Conservation (phyloP, 2,113 vertebrate genomes). For the Poeciliopsis turrubarensis region DNA sequence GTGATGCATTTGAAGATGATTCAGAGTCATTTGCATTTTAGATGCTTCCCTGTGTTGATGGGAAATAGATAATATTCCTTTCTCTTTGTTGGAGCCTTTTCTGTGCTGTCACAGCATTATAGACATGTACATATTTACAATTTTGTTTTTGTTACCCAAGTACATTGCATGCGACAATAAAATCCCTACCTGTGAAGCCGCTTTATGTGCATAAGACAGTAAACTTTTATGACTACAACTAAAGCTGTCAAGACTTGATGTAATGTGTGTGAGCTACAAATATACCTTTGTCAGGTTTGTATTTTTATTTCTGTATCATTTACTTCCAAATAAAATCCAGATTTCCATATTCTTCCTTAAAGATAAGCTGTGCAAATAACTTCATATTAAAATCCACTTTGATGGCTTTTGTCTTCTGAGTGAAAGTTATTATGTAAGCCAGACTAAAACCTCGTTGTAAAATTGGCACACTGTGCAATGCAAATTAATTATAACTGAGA, state of each 20-base stretch:
- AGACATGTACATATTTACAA: background rate
- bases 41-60: conserved; percentile 18
- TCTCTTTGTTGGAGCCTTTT: conserved; percentile 8
- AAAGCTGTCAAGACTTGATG: background rate
- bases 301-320: background rate
- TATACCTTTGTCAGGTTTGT: background rate
- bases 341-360: background rate
- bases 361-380: background rate
- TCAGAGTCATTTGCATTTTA: conserved; percentile 57
- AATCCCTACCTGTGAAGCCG: conserved; percentile 3
- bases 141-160: conserved; percentile 4
- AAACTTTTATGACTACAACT: conserved; percentile 14
- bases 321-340: background rate
- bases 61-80: conserved; percentile 33
- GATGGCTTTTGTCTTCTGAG: background rate
- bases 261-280: conserved; percentile 9
- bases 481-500: background rate
- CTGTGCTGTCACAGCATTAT: background rate
- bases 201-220: conserved; percentile 6
- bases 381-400: background rate
- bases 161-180: conserved; percentile 7
- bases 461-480: background rate
- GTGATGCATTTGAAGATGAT: conserved; percentile 51
- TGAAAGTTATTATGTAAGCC: background rate
- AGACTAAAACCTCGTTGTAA: background rate